phyloP scores from a whole-genome alignment of 2,797 vertebrate genomes.

The Fistularia commersonii region DNA sequence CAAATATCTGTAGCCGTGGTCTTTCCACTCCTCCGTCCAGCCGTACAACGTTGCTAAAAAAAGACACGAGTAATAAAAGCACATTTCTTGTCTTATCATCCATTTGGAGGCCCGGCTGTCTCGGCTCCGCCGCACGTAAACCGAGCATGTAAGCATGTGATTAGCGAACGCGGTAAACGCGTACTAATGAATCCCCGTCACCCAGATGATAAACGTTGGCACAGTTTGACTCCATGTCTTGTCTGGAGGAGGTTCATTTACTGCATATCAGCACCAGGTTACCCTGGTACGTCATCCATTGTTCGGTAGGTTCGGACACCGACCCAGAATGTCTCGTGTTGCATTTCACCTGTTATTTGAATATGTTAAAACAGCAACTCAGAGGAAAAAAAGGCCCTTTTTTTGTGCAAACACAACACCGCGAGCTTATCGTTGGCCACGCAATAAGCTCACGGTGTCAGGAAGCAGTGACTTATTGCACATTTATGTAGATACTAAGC shows the following conservation, averaged over 20 bases:
- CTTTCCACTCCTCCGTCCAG: slow-evolving; percentile 59
- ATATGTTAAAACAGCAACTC: too few relatives aligned
- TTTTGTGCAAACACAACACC: too few relatives aligned
- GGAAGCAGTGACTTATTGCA: too few relatives aligned
- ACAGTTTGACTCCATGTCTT: slow-evolving; percentile 7
- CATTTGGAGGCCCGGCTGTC: slow-evolving; percentile 32
- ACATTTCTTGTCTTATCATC: slow-evolving; percentile 47
- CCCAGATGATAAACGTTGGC: slow-evolving; percentile 14
- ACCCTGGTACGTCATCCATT: too few relatives aligned
- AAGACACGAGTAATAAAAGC: slow-evolving; percentile 57
- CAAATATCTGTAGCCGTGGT: slow-evolving; percentile 30
- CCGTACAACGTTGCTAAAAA: slow-evolving; percentile 59
- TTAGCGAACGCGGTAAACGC: slow-evolving; percentile 51
- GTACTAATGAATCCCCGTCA: slow-evolving; percentile 50
- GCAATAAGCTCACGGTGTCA: too few relatives aligned
- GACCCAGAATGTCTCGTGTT: too few relatives aligned
- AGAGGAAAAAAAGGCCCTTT: too few relatives aligned
- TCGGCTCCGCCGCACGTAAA: slow-evolving; percentile 49
- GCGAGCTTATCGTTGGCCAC: too few relatives aligned
- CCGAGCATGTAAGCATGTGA: slow-evolving; percentile 38
- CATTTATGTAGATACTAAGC: too few relatives aligned
- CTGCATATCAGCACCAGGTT: too few relatives aligned
- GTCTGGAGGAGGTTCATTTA: slow-evolving; percentile 2
- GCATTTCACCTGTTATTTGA: too few relatives aligned
- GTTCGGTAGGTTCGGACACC: too few relatives aligned